Evolutionary conservation across 92 coral and sea anemone species (phyloP).

Genomic region (Umimayanthus kanabou): DNA sequence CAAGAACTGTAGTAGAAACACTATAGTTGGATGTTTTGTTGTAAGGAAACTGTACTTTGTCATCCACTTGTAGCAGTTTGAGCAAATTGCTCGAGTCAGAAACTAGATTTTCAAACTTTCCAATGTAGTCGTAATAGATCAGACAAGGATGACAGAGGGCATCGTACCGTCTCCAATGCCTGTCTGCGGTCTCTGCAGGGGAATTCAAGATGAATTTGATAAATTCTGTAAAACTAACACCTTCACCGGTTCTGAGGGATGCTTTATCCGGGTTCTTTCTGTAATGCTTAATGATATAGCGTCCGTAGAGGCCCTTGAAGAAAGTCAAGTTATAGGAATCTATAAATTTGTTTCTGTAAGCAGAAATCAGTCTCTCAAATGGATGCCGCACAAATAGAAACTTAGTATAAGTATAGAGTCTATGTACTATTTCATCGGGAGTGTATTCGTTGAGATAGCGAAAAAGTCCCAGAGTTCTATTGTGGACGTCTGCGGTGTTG

Average conservation of each 20-base stretch:
- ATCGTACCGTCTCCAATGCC: slow-evolving; percentile 91
- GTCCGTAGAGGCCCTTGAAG: slow-evolving; percentile 83
- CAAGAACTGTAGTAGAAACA: slow-evolving; percentile 63
- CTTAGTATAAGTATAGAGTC: slow-evolving; percentile 85
- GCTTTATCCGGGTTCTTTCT: slow-evolving; percentile 67
- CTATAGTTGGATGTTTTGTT: slow-evolving; percentile 81
- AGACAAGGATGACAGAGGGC: slow-evolving; percentile 90
- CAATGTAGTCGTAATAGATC: slow-evolving; percentile 89
- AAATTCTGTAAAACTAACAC: slow-evolving; percentile 89
- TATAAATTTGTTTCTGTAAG: slow-evolving; percentile 93
- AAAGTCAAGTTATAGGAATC: slow-evolving; percentile 90
- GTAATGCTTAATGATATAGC: slow-evolving; percentile 76
- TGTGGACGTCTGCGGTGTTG: slow-evolving; percentile 87
- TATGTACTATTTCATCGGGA: slow-evolving; percentile 82
- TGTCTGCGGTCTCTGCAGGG: slow-evolving; percentile 77
- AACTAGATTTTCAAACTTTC: slow-evolving; percentile 77
- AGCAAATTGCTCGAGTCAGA: slow-evolving; percentile 75
- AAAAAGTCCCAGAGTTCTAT: slow-evolving; percentile 81
- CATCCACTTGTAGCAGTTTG: slow-evolving; percentile 57
- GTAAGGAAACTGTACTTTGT: slow-evolving; percentile 76
- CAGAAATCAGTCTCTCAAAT: slow-evolving; percentile 87
- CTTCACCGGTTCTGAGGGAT: slow-evolving; percentile 80
- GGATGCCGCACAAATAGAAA: slow-evolving; percentile 95
- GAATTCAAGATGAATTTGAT: slow-evolving; percentile 73
- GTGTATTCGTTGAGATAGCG: slow-evolving; percentile 89